Evolutionary conservation across 2,113 vertebrate genomes (phyloP), one percentile per base, ranked within the genome.

Genomic region (Caloenas nicobarica): DNA sequence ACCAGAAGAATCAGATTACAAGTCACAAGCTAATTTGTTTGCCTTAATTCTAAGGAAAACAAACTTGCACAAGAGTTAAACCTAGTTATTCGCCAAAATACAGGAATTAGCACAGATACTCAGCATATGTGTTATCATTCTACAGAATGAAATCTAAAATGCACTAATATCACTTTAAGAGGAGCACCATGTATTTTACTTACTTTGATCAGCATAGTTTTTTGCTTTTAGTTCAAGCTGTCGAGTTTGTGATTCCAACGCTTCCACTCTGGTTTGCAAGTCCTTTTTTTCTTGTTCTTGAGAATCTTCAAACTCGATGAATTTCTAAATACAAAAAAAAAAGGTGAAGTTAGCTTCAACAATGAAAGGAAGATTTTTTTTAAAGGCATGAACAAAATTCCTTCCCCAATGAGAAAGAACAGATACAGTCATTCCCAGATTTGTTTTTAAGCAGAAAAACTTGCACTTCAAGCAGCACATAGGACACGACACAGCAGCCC

Each of bases 211-310:
- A 92, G 98, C 98, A 89, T 99, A 99, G 97, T 99, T 99, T 97
- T 98, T 99, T 78, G 98, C 98, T 96, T 99, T 99, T 23, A 99
- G 98, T 97, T 99, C 99, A 48, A 99, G 98, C 42, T 99, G 99
- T 73, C 99, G 98, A 61, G 98, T 98, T 92, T 99, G 98, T 24
- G 99, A 99, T 97, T 99, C 99, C 97, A 99, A 91, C 54, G 94
- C 96, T 96, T 98, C 98, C 97, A 99, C 98, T 61, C 98, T 98
- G 71, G 92, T 93, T 97, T 99, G 99, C 24, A 99, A 98, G n/a
- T 99, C 99, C 94, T 99, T 99, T 97, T 99, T 99, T 96, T 99
- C 99, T 57, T 99, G 99, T 9, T 99, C 99, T 97, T 99, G 99
- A 93, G 98, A 98, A 96, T 99, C 99, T 98, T 99, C 99, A 96